These are phyloP conservation scores for Aeoliscus strigatus DNA, from an alignment of 2,797 vertebrate species.

Conservation along the genomic window DNA sequence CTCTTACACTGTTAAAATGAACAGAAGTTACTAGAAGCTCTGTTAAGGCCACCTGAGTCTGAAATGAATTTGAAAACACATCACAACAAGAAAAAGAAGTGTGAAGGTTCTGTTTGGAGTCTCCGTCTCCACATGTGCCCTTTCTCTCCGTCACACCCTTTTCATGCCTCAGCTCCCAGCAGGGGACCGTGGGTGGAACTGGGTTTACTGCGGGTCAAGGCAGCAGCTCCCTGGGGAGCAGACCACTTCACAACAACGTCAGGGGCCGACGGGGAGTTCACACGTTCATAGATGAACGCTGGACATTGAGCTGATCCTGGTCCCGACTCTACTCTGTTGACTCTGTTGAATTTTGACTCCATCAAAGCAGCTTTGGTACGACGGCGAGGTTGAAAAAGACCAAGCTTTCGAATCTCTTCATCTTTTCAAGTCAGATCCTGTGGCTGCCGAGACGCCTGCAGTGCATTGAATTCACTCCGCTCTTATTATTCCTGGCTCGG, in stretches of 20 bases:
- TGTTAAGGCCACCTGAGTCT: too few species aligned
- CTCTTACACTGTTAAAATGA: too few species aligned
- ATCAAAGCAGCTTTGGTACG: conserved; percentile 51
- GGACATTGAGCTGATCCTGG: not conserved
- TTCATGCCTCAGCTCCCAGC: conserved; percentile 14
- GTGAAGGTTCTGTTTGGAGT: not conserved
- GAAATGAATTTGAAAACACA: too few species aligned
- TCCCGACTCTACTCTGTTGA: conserved; percentile 15
- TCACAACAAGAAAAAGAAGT: too few species aligned
- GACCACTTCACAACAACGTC: too few species aligned
- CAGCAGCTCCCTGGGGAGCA: conserved; percentile 11
- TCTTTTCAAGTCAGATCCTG: conserved; percentile 49
- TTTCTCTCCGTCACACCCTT: conserved; percentile 7
- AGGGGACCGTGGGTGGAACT: conserved; percentile 2
- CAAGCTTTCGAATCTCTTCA: conserved; percentile 38
- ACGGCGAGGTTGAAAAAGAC: conserved; percentile 25
- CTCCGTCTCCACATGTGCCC: conserved; percentile 15
- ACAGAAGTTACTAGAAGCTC: too few species aligned
- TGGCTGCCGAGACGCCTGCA: conserved; percentile 52
- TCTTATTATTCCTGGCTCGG: conserved; percentile 61
- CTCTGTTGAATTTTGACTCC: conserved; percentile 30
- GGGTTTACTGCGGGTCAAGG: conserved; percentile 26
- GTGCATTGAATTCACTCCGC: conserved; percentile 53
- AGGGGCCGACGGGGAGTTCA: not conserved
- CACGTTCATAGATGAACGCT: too few species aligned